Evolutionary conservation across 2,888 invertebrate species (phyloP).

Genomic region (Globia sparganii): DNA sequence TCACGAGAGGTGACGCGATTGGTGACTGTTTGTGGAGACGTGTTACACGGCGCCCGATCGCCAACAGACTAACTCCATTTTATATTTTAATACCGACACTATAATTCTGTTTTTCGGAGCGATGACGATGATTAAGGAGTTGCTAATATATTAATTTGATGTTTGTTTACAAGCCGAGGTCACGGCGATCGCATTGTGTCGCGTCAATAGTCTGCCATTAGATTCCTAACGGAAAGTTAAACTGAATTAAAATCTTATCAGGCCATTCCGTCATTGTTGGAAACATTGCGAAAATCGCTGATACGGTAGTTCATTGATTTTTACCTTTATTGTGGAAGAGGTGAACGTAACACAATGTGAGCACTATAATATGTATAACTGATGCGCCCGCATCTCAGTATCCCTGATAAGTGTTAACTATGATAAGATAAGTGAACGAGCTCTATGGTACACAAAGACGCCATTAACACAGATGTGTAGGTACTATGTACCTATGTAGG

Average conservation of each 20-base stretch:
- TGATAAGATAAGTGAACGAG: slow-evolving; percentile 66
- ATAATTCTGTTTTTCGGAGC: slow-evolving; percentile 58
- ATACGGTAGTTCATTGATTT: slow-evolving; percentile 58
- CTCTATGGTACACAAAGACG: slow-evolving; percentile 50
- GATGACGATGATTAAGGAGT: slow-evolving; percentile 66
- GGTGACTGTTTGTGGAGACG: slow-evolving; percentile 43
- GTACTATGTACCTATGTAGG: slow-evolving; percentile 30
- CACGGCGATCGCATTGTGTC: slow-evolving; percentile 36
- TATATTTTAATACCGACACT: slow-evolving; percentile 54
- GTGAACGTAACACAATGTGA: slow-evolving; percentile 55
- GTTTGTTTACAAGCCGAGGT: slow-evolving; percentile 67
- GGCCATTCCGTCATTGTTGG: slow-evolving; percentile 21
- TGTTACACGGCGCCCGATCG: slow-evolving; percentile 49
- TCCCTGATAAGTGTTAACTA: slow-evolving; percentile 63
- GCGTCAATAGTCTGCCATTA: slow-evolving; percentile 19
- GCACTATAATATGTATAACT: slow-evolving; percentile 53
- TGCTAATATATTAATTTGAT: slow-evolving; percentile 56
- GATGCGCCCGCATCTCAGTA: slow-evolving; percentile 59
- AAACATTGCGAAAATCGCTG: slow-evolving; percentile 18
- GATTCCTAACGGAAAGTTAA: slow-evolving; percentile 8
- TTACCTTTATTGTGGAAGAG: slow-evolving; percentile 48
- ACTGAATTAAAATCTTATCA: slow-evolving; percentile 34
- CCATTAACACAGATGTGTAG: slow-evolving; percentile 12
- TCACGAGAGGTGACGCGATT: slow-evolving; percentile 23
- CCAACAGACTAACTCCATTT: slow-evolving; percentile 57